These are phyloP conservation scores for Drosophila mojavensis DNA, from an alignment of 1,140 invertebrate species.

Conservation along the genomic window DNA sequence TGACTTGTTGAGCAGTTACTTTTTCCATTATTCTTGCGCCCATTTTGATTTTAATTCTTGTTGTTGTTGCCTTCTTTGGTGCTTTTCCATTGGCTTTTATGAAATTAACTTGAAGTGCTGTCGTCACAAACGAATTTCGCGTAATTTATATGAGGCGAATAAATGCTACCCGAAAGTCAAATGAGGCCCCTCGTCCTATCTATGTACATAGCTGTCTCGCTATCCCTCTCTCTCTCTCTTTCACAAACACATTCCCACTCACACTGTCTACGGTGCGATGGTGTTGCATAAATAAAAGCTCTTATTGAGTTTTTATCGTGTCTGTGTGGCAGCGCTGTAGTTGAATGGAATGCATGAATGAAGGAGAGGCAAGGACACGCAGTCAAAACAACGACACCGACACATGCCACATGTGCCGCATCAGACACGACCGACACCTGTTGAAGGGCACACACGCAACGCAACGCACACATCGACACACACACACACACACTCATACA, in stretches of 20 bases:
- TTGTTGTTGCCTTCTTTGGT: constrained; percentile 52
- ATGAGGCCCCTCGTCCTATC: constrained; percentile 3
- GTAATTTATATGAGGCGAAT: constrained; percentile 46
- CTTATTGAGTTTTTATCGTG: constrained; percentile 16
- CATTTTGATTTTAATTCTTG: constrained; percentile 75
- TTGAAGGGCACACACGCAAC: constrained; percentile 59
- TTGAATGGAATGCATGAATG: constrained; percentile 51
- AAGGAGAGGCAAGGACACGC: constrained; percentile 37
- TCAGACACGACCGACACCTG: constrained; percentile 69
- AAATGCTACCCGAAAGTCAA: constrained; percentile 31
- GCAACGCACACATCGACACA: constrained; percentile 15
- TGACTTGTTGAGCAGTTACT: constrained; percentile 76
- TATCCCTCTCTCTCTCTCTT: neutral
- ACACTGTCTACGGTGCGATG: neutral
- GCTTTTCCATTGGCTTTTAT: constrained; percentile 76
- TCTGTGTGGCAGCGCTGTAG: neutral
- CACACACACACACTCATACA: constrained; percentile 38
- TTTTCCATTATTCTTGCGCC: constrained; percentile 79
- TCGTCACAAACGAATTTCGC: constrained; percentile 56
- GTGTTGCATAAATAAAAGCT: constrained; percentile 27
- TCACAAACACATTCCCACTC: neutral
- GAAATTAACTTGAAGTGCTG: constrained; percentile 64
- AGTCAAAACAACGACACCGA: constrained; percentile 64
- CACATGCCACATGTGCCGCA: constrained; percentile 50
- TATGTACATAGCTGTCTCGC: neutral